A percentile compares a stretch with the other conserved stretches of the same genome.
Conservation (phyloP, 1,140 invertebrate genomes). For the Heterodera carotae region DNA sequence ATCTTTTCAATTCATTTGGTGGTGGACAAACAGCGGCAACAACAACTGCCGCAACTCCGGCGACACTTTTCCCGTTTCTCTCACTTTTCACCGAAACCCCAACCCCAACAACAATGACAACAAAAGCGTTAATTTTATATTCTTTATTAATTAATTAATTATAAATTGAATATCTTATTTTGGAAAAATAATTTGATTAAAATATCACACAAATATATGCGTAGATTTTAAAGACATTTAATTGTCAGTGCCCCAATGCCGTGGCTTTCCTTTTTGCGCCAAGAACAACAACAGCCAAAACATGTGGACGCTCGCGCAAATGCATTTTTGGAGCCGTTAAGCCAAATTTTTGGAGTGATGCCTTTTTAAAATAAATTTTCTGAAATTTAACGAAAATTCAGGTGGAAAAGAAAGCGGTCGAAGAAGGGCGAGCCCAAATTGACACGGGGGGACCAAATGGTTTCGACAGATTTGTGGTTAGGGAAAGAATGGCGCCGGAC, state of each 20-base stretch:
- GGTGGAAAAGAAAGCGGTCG: slow-evolving; percentile 30
- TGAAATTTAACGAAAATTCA: too few relatives aligned
- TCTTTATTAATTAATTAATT: background rate
- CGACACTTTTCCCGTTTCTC: slow-evolving; percentile 15
- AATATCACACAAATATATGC: too few relatives aligned
- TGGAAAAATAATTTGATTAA: too few relatives aligned
- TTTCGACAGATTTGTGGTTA: slow-evolving; percentile 51
- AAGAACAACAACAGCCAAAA: slow-evolving; percentile 17
- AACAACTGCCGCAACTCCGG: background rate
- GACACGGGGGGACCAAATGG: slow-evolving; percentile 43
- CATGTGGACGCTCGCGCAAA: background rate
- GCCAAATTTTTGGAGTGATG: slow-evolving; percentile 24
- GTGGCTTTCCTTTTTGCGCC: background rate
- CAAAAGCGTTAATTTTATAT: slow-evolving; percentile 7
- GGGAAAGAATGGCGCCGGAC: slow-evolving; percentile 40
- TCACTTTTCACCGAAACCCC: background rate
- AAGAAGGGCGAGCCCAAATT: slow-evolving; percentile 21
- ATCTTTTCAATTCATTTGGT: slow-evolving; percentile 1
- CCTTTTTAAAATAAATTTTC: background rate
- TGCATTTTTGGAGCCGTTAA: slow-evolving; percentile 2
- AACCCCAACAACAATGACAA: slow-evolving; percentile 17
- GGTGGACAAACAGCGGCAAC: background rate
- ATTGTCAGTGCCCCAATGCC: background rate
- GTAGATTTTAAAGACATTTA: too few relatives aligned
- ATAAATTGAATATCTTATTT: too few relatives aligned